Evolutionary conservation across 2,888 invertebrate genomes (phyloP).

Genomic region (Stomorhina lunata): DNA sequence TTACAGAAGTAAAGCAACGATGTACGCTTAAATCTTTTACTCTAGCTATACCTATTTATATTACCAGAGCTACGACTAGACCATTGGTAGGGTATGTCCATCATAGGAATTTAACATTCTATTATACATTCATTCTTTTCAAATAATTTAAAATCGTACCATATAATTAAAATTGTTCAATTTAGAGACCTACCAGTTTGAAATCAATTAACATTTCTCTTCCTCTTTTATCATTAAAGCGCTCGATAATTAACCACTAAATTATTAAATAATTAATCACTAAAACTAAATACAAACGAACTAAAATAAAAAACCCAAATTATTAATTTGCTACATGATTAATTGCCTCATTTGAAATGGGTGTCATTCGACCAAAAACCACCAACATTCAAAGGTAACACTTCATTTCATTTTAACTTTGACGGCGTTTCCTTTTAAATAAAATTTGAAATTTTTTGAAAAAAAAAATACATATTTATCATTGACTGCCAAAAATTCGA

Average conservation of each 20-base stretch:
- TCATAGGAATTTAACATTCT: too few species aligned
- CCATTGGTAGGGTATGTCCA: too few species aligned
- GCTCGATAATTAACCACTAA: slow-evolving; percentile 49
- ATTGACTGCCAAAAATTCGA: slow-evolving; percentile 20
- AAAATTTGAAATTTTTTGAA: neutral
- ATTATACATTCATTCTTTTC: too few species aligned
- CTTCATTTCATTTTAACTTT: slow-evolving; percentile 22
- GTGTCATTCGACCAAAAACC: slow-evolving; percentile 37
- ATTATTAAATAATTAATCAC: slow-evolving; percentile 46
- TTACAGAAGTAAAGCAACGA: too few species aligned
- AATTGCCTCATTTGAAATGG: slow-evolving; percentile 32
- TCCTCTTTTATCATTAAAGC: slow-evolving; percentile 10
- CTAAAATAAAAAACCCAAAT: slow-evolving; percentile 4
- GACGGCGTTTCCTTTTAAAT: neutral
- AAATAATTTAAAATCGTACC: slow-evolving; percentile 24
- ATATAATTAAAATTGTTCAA: slow-evolving; percentile 39
- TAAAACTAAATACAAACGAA: slow-evolving; percentile 1
- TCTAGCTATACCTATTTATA: too few species aligned
- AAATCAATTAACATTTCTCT: slow-evolving; percentile 16
- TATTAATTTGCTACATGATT: slow-evolving; percentile 51
- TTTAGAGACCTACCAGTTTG: neutral
- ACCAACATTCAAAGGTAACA: slow-evolving; percentile 19
- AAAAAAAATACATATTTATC: slow-evolving; percentile 32
- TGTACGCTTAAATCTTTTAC: too few species aligned
- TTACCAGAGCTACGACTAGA: too few species aligned